phyloP scores from a whole-genome alignment of 37 sponge, comb jelly and placozoan genomes.

The Agelas oroides region DNA sequence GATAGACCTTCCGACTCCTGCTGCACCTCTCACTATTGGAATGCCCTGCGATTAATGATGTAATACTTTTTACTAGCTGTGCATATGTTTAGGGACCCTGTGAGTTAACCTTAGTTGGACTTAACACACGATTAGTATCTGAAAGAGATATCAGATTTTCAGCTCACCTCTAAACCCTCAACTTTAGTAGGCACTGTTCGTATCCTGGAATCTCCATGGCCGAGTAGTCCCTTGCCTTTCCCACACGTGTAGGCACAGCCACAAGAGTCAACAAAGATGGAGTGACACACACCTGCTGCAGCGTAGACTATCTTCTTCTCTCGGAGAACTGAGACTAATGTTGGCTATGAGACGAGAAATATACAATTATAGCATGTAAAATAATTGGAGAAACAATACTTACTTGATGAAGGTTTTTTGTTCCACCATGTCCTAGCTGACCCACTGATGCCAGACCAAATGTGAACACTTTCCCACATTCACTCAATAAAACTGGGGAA shows the following conservation, averaged over 20 bases:
- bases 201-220: slow-evolving; percentile 57
- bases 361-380: background rate
- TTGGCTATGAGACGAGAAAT: slow-evolving; percentile 26
- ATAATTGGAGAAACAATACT: background rate
- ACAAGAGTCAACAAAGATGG: slow-evolving; percentile 55
- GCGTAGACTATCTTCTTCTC: slow-evolving; percentile 45
- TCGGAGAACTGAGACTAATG: slow-evolving; percentile 45
- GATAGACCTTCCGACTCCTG: slow-evolving; percentile 60
- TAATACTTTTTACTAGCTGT: too few relatives aligned
- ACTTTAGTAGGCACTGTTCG: slow-evolving; percentile 58
- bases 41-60: slow-evolving; percentile 13
- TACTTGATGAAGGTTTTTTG: slow-evolving; percentile 56
- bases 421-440: slow-evolving; percentile 73
- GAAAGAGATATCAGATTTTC: background rate
- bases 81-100: too few relatives aligned
- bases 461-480: slow-evolving; percentile 64
- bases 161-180: slow-evolving; percentile 53
- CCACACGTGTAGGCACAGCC: slow-evolving; percentile 73
- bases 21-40: slow-evolving; percentile 43
- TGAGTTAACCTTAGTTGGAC: too few relatives aligned
- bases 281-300: slow-evolving; percentile 65
- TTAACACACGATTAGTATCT: too few relatives aligned
- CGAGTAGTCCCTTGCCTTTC: slow-evolving; percentile 66
- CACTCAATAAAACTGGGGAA: slow-evolving; percentile 45
- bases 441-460: slow-evolving; percentile 68